Percentiles rank a stretch among this genome's conserved stretches.
These are phyloP conservation scores for Porphyrio hochstetteri DNA, from an alignment of 2,113 vertebrate species.

Conservation along the genomic window DNA sequence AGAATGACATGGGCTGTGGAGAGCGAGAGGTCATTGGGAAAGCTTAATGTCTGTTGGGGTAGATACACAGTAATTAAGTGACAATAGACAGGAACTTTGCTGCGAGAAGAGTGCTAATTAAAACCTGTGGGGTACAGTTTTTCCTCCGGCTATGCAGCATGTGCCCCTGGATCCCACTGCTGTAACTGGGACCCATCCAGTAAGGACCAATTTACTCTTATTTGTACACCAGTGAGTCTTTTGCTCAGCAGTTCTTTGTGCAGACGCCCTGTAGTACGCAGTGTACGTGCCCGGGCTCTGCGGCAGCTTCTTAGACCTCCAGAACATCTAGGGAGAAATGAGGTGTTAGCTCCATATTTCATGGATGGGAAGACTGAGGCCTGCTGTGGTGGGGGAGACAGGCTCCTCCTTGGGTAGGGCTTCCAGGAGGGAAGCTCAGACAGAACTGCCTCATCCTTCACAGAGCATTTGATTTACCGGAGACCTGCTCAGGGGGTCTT, in stretches of 20 bases:
- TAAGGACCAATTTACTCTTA: not conserved
- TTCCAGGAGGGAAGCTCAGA: not conserved
- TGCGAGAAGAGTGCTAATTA: conserved; percentile 57
- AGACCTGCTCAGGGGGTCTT: not conserved
- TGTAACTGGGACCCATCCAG: not conserved
- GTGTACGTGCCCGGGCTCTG: fast-evolving
- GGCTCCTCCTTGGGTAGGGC: not conserved
- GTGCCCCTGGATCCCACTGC: not conserved
- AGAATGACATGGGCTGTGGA: conserved; percentile 22
- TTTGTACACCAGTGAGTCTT: fast-evolving
- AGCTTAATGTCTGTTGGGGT: conserved; percentile 37
- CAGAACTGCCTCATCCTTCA: fast-evolving
- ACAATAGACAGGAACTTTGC: conserved; percentile 60
- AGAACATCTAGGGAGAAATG: not conserved
- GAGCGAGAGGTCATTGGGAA: conserved; percentile 53
- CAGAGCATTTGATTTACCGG: fast-evolving
- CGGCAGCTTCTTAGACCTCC: not conserved
- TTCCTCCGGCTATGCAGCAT: not conserved
- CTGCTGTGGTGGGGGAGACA: fast-evolving
- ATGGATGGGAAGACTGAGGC: not conserved
- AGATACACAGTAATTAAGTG: conserved; percentile 64
- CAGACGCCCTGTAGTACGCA: fast-evolving
- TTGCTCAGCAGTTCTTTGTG: not conserved
- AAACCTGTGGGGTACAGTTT: conserved; percentile 31
- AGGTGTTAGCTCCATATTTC: not conserved